Percentiles rank a stretch among this genome's conserved stretches.
Evolutionary conservation across 2,113 vertebrate genomes (phyloP).

Genomic region (Formicarius rufipectus): DNA sequence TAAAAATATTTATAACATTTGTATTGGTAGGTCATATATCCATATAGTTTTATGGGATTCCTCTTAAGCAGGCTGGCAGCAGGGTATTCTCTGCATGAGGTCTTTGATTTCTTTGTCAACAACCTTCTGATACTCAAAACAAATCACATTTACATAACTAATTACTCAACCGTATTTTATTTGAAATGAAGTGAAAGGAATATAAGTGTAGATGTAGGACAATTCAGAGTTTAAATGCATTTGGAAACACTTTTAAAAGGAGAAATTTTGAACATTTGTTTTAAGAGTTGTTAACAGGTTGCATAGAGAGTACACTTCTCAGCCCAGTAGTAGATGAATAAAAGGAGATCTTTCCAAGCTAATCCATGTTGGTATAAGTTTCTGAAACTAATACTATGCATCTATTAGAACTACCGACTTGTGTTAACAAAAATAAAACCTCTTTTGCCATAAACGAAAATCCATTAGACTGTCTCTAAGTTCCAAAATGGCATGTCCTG

Average conservation of each 20-base stretch:
- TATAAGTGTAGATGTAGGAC: not conserved
- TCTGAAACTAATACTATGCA: not conserved
- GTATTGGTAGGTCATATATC: not conserved
- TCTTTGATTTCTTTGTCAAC: not conserved
- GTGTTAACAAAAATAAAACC: not conserved
- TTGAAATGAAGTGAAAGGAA: not conserved
- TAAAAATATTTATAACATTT: not conserved
- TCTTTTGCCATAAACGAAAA: not conserved
- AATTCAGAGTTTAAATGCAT: not conserved
- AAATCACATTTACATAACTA: not conserved
- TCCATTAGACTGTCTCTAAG: not conserved
- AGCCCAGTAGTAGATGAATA: not conserved
- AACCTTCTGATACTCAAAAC: not conserved
- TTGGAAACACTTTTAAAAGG: not conserved
- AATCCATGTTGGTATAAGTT: not conserved
- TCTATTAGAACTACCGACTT: not conserved
- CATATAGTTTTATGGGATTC: not conserved
- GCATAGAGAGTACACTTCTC: not conserved
- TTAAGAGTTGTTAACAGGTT: not conserved
- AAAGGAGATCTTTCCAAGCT: not conserved
- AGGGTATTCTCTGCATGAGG: not conserved
- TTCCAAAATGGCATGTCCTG: not conserved
- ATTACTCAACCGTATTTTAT: not conserved
- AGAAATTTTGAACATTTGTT: not conserved
- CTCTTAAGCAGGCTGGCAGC: not conserved